Evolutionary conservation across 1,140 invertebrate species (phyloP), one percentile per base, ranked within the genome.

Genomic region (Neodiprion pinetum): DNA sequence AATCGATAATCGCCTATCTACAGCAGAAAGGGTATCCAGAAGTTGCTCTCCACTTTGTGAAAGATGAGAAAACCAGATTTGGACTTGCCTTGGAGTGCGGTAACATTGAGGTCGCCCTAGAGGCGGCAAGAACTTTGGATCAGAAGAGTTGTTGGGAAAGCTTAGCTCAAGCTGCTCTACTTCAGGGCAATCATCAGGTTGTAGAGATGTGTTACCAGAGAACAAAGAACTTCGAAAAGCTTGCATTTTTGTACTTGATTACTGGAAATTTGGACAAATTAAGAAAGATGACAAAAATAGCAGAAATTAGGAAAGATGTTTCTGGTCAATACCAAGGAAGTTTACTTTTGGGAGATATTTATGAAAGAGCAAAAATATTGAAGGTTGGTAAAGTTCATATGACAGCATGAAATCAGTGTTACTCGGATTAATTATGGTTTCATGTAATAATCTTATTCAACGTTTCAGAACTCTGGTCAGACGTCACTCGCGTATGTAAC

Each of bases 11-110:
- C 83, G 96, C 98, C 0, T 99, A 99, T 86, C 89, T 99, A 66
- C 98, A 99, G 88, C 98, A 99, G 88, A 99, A 99, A 90, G 98
- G 99, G 0, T 99, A 99, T 88, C 99, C 99, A 0, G 99, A 99
- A 90, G 97, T 99, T n/a, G 99, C 99, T 0, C 89, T 99, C 9
- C 98, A 99, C 86, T 99, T 99, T 90, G 99, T 99, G 0, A 99
- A 99, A 87, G 98, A 99, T 86, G 97, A 99, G 78, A 99, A 98
- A 82, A 99, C 98, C 0, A 91, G 98, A 67, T 98, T 99, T 87
- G 95, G 96, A 3, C 87, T 99, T 70, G 98, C 99, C 0, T 87
- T 99, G 11, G 98, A 99, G 88, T 99, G 99, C 88, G 97, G 98
- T 9, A 99, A 99, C 86, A 98, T 99, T 83, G 98, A 99, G 85